Conservation (phyloP, 2,797 vertebrate genomes). For the Podargus strigoides region DNA sequence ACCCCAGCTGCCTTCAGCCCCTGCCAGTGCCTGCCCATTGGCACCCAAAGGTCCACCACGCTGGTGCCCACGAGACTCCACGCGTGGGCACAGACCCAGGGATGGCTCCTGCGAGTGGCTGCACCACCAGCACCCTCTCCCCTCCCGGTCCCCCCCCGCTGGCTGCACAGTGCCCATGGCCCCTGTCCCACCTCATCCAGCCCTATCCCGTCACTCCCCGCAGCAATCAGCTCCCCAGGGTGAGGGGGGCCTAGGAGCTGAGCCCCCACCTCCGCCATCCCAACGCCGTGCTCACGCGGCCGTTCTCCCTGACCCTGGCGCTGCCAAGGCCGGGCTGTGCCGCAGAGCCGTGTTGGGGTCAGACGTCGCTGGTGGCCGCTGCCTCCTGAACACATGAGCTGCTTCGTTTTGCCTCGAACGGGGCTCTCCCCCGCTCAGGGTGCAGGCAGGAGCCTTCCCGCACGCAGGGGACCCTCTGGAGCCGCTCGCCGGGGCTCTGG, state of each 20-base stretch:
- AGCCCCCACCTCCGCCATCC: not conserved
- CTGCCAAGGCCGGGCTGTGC: not conserved
- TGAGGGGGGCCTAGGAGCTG: not conserved
- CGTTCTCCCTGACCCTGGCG: rapidly evolving
- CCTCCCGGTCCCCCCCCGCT: rapidly evolving
- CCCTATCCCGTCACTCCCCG: not conserved
- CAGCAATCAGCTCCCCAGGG: too few species aligned
- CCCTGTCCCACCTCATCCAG: not conserved
- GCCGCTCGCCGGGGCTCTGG: not conserved
- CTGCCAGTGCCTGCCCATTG: not conserved
- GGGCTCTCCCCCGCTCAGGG: not conserved
- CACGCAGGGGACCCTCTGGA: rapidly evolving
- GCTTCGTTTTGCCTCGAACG: rapidly evolving
- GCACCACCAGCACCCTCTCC: not conserved
- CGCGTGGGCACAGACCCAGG: rapidly evolving
- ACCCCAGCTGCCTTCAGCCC: not conserved
- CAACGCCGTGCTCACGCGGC: rapidly evolving
- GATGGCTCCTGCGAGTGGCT: not conserved
- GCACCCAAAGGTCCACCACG: not conserved
- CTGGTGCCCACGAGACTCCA: rapidly evolving
- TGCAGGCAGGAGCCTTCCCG: not conserved
- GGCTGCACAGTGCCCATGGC: not conserved
- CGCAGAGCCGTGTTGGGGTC: rapidly evolving
- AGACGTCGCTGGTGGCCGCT: not conserved
- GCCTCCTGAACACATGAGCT: rapidly evolving